These are phyloP conservation scores for Lophius piscatorius DNA, from an alignment of 2,113 vertebrate species.

Conservation along the genomic window DNA sequence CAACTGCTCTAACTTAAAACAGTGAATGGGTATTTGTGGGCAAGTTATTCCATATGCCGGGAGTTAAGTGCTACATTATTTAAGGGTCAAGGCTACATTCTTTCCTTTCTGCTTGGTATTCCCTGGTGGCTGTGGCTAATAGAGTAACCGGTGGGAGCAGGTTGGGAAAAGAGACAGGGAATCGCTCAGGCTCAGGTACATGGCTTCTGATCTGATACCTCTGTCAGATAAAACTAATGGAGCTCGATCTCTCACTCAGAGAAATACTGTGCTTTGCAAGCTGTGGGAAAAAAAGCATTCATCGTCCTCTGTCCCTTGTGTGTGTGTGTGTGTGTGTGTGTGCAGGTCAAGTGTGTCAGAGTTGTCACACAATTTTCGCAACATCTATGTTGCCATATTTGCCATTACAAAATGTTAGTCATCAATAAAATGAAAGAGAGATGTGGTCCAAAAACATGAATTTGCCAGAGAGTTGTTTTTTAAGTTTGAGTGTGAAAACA, in stretches of 20 bases:
- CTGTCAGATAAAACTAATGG: conserved; percentile 67
- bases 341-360: too few relatives aligned
- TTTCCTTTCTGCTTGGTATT: conserved; percentile 6
- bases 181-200: conserved; percentile 43
- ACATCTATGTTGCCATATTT: conserved; percentile 1
- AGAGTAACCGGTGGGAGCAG: conserved; percentile 25
- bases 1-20: neutral
- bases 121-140: conserved; percentile 35
- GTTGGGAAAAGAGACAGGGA: conserved; percentile 22
- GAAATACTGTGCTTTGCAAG: neutral
- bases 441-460: neutral
- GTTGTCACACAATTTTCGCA: too few relatives aligned
- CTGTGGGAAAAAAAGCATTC: conserved; percentile 1
- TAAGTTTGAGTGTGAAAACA: too few relatives aligned
- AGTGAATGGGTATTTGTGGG: neutral
- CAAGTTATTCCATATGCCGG: conserved; percentile 7
- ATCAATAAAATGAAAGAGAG: neutral
- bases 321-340: neutral
- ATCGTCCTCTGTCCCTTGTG: neutral
- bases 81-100: conserved; percentile 19
- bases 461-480: too few relatives aligned
- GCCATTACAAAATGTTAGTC: neutral
- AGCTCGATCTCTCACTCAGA: conserved; percentile 8
- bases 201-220: conserved; percentile 56
- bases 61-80: conserved; percentile 42